Evolutionary conservation across 2,888 invertebrate genomes (phyloP).

Genomic region (Leptodirus hochenwartii): DNA sequence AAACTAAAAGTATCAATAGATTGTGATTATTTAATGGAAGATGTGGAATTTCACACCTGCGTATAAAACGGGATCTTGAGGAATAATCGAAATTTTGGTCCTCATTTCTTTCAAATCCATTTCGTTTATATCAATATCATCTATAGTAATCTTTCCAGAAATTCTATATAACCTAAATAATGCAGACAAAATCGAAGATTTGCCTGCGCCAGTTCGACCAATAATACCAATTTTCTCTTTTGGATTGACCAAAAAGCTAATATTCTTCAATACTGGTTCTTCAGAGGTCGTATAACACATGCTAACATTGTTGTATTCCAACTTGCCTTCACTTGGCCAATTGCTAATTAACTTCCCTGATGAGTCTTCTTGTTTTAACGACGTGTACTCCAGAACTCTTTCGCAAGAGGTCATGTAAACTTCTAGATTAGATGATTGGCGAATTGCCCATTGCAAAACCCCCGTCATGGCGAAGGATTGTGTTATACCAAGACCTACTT

Average conservation of each 20-base stretch:
- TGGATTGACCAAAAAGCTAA: conserved; percentile 44
- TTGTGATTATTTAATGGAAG: too few species aligned
- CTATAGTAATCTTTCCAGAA: conserved; percentile 62
- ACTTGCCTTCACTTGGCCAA: conserved; percentile 53
- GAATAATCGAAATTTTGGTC: conserved; percentile 62
- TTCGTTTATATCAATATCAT: conserved; percentile 47
- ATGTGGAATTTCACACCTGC: too few species aligned
- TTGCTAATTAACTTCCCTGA: conserved; percentile 32
- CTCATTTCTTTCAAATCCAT: conserved; percentile 59
- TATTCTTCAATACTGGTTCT: conserved; percentile 50
- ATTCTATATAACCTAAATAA: conserved; percentile 61
- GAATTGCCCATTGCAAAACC: conserved; percentile 39
- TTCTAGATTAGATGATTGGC: conserved; percentile 69
- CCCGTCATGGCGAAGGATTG: conserved; percentile 58
- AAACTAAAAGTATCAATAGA: too few species aligned
- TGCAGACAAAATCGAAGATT: conserved; percentile 53
- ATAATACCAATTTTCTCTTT: conserved; percentile 58
- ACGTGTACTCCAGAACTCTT: conserved; percentile 35
- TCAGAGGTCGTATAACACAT: conserved; percentile 53
- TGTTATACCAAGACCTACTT: conserved; percentile 63
- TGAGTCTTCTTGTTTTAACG: conserved; percentile 25
- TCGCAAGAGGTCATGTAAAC: conserved; percentile 84
- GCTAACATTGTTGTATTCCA: conserved; percentile 46
- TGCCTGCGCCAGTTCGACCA: conserved; percentile 70
- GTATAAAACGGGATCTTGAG: conserved; percentile 71